Base-by-base conservation (phyloP, 1,140 invertebrate species). In the Oreohelix idahoensis region DNA sequence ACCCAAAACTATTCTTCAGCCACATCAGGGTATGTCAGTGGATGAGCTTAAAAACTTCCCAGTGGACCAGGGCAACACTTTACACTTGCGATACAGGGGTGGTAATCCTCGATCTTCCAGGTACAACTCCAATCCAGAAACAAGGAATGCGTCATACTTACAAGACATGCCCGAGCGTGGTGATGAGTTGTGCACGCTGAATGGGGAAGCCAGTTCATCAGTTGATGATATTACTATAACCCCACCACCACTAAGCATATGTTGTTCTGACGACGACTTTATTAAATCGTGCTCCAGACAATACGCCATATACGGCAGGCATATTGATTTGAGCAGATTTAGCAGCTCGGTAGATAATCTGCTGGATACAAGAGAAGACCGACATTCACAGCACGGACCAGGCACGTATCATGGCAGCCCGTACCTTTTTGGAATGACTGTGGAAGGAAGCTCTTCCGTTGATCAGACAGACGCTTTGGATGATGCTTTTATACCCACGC, bases 101-200 rank as follows among this genome's bases (percentile, higher is more conserved):
- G 58, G 77, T 10, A 79, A 79, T n/a, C 77, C 77, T 26, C 32
- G 77, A 66, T 79, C 77, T 66, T 66, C 77, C 53, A 79, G 77
- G 29, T 79, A 79, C 38, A 42, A 79, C 53, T 79, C 77, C 5
- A 66, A 79, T 32, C 77, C 77, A 69, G 77, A 79, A 58, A 63
- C 51, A 35, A 66, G 49, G 20, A 11, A 36, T 36, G 23, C 10
- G 10, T 15, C 20, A 15, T 5, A 42, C 11, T 10, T n/a, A 35
- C 49, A 79, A 39, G 4, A 66, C 8, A 4, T 69, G 23, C 2
- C 15, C 5, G 32, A 36, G 11, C 13, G 11, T 39, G n/a, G 35
- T 8, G 5, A 10, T 36, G 58, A 79, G 23, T 1, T 26, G n/a
- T 0, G 11, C 2, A 35, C 2, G 1, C 5, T 79, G 1, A 51